Evolutionary conservation across 2,113 vertebrate genomes (phyloP).

Genomic region (Pseudois nayaur): DNA sequence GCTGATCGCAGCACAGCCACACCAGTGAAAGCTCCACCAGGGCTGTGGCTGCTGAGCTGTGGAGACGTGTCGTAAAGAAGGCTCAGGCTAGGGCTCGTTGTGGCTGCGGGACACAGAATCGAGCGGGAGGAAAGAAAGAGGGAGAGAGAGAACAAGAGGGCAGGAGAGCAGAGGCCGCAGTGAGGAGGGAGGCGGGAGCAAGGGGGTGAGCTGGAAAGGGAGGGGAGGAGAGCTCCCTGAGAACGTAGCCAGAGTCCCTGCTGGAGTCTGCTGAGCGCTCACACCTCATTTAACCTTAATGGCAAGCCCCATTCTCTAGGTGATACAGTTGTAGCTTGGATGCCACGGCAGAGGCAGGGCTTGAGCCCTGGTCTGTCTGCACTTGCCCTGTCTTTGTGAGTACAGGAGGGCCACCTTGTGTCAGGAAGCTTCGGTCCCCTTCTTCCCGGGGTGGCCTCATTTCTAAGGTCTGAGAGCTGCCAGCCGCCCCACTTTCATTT

Average conservation of each 20-base stretch:
- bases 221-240: neutral
- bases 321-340: neutral
- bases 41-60: slow-evolving; percentile 66
- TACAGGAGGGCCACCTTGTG: accelerated
- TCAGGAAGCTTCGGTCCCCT: accelerated
- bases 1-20: slow-evolving; percentile 76
- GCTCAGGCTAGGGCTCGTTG: slow-evolving; percentile 46
- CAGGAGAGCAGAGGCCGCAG: neutral
- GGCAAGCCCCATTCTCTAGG: accelerated
- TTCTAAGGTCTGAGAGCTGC: neutral
- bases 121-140: neutral
- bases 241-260: neutral
- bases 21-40: slow-evolving; percentile 79
- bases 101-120: neutral
- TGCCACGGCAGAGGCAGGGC: accelerated
- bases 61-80: slow-evolving; percentile 42
- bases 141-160: accelerated
- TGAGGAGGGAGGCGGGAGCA: too few relatives aligned
- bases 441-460: neutral
- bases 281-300: neutral
- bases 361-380: neutral
- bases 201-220: neutral
- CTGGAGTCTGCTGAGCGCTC: neutral
- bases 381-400: accelerated
- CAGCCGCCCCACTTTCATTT: too few relatives aligned